phyloP scores from a whole-genome alignment of 1,140 invertebrate genomes.

The Hyles euphorbiae region DNA sequence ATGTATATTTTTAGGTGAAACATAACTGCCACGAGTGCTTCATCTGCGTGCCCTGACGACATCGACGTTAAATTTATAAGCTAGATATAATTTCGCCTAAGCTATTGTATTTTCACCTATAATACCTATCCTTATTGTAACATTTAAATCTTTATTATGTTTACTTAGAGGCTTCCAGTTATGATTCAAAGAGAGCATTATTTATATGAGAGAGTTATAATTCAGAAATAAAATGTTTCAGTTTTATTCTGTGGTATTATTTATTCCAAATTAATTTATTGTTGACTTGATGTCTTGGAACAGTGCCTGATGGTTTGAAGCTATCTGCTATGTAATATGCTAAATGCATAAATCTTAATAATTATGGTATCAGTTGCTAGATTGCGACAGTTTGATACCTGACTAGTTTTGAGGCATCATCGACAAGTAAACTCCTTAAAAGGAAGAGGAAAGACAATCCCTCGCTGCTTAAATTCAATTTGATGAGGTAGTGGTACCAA shows the following conservation, averaged over 20 bases:
- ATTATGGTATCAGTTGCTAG: too few species aligned
- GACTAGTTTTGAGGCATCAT: too few species aligned
- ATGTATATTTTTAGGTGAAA: conserved; percentile 54
- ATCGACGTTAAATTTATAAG: conserved; percentile 25
- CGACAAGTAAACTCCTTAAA: too few species aligned
- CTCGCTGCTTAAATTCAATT: too few species aligned
- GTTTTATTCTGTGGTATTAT: conserved; percentile 36
- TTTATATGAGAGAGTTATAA: conserved; percentile 67
- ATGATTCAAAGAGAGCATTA: conserved; percentile 58
- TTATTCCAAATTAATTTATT: conserved; percentile 17
- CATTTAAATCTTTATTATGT: conserved; percentile 45
- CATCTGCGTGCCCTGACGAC: conserved; percentile 27
- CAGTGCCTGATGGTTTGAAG: too few species aligned
- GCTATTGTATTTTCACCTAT: conserved; percentile 29
- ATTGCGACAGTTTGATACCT: too few species aligned
- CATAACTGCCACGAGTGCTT: conserved; percentile 45
- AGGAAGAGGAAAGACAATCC: too few species aligned
- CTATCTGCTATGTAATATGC: too few species aligned
- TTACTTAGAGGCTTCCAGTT: conserved; percentile 72
- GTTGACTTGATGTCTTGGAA: too few species aligned
- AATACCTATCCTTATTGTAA: conserved; percentile 36
- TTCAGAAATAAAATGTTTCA: conserved; percentile 65
- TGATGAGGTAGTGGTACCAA: too few species aligned
- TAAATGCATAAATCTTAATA: too few species aligned
- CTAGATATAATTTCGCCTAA: conserved; percentile 34